Evolutionary conservation across 2,113 vertebrate genomes (phyloP).

Genomic region (Coreoperca whiteheadi): DNA sequence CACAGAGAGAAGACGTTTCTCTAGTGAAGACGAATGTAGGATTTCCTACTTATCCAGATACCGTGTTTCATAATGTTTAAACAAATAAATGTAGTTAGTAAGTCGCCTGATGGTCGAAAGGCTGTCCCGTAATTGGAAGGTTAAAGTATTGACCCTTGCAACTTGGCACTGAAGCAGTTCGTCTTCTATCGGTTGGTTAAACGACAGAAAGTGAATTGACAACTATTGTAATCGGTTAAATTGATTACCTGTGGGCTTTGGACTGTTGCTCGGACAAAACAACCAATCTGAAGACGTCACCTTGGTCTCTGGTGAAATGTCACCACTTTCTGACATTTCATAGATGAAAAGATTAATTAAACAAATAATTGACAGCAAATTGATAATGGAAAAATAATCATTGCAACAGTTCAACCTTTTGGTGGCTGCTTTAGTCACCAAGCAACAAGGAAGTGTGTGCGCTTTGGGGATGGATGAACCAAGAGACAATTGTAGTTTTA

Average conservation of each 20-base stretch:
- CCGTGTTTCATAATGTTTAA: neutral
- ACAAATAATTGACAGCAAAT: neutral
- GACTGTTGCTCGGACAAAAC: neutral
- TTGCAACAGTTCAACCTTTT: neutral
- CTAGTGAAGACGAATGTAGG: neutral
- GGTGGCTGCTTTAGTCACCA: neutral
- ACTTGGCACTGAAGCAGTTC: neutral
- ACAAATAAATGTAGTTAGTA: neutral
- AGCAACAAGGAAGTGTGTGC: neutral
- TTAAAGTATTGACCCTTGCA: neutral
- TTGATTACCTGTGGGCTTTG: neutral
- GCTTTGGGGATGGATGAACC: neutral
- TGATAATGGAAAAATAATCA: neutral
- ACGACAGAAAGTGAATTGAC: neutral
- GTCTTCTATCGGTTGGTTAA: neutral
- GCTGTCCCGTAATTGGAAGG: neutral
- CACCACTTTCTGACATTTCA: neutral
- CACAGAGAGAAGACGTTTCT: slow-evolving; percentile 31
- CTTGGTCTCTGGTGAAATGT: neutral
- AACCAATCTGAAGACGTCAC: neutral
- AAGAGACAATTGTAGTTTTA: neutral
- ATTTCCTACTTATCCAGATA: neutral
- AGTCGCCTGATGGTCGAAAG: neutral
- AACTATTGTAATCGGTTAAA: neutral
- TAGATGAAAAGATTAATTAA: neutral